Percentiles rank a stretch among this genome's conserved stretches.
phyloP scores from a whole-genome alignment of 2,797 vertebrate species.

The Prionace glauca region DNA sequence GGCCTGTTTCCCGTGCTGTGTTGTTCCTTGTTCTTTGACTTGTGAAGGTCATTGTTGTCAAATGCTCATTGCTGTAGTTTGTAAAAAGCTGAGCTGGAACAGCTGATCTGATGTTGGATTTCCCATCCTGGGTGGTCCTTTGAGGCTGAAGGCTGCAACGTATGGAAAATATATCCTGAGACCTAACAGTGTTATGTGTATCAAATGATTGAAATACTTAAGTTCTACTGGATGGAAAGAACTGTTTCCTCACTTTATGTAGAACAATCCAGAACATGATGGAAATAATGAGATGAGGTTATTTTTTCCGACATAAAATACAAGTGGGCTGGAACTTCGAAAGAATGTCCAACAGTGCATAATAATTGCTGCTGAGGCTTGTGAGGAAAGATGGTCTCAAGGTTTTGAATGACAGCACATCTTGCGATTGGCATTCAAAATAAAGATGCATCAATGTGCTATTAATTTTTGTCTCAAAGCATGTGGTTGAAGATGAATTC shows the following conservation, averaged over 20 bases:
- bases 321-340: neutral
- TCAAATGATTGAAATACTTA: neutral
- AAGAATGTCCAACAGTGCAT: neutral
- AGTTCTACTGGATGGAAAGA: neutral
- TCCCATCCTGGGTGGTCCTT: too few relatives aligned
- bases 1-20: too few relatives aligned
- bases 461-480: neutral
- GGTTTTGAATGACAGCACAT: neutral
- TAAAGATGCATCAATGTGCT: neutral
- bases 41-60: too few relatives aligned
- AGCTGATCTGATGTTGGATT: too few relatives aligned
- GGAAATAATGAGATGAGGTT: neutral
- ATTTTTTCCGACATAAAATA: neutral
- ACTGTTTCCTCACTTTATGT: neutral
- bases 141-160: too few relatives aligned
- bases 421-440: neutral
- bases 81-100: too few relatives aligned
- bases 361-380: neutral
- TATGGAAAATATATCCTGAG: too few relatives aligned
- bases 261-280: neutral
- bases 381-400: neutral
- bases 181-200: neutral
- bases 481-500: neutral
- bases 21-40: too few relatives aligned
- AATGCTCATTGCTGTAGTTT: too few relatives aligned